Evolutionary conservation across 2,888 invertebrate species (phyloP).

Genomic region (Erynnis tages): DNA sequence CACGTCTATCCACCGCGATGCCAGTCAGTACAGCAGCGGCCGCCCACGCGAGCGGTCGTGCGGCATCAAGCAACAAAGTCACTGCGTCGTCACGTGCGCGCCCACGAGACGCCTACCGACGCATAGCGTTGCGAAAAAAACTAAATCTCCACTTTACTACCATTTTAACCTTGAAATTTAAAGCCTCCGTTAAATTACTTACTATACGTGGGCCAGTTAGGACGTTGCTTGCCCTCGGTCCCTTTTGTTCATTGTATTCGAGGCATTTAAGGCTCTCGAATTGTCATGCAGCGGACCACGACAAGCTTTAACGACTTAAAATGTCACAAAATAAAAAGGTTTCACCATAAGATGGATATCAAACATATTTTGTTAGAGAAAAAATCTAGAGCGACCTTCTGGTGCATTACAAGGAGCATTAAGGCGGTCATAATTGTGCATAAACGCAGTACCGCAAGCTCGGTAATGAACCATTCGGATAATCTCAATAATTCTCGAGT

Average conservation of each 20-base stretch:
- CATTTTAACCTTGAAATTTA: slow-evolving; percentile 73
- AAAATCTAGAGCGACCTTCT: slow-evolving; percentile 46
- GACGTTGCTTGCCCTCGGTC: slow-evolving; percentile 45
- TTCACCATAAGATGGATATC: slow-evolving; percentile 35
- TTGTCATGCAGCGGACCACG: slow-evolving; percentile 33
- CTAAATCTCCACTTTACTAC: slow-evolving; percentile 66
- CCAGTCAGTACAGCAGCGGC: slow-evolving; percentile 55
- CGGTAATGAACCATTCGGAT: slow-evolving; percentile 56
- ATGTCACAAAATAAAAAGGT: slow-evolving; percentile 30
- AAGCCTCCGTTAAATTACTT: slow-evolving; percentile 69
- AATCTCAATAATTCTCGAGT: slow-evolving; percentile 66
- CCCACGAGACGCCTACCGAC: slow-evolving; percentile 74
- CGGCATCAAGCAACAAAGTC: slow-evolving; percentile 53
- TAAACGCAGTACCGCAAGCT: slow-evolving; percentile 34
- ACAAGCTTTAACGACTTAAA: slow-evolving; percentile 22
- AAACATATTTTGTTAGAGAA: slow-evolving; percentile 37
- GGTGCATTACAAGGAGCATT: slow-evolving; percentile 41
- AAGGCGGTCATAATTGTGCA: slow-evolving; percentile 44
- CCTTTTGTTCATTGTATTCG: slow-evolving; percentile 64
- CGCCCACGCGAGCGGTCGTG: slow-evolving; percentile 70
- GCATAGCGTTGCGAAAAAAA: slow-evolving; percentile 77
- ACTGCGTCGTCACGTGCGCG: slow-evolving; percentile 70
- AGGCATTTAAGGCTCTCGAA: slow-evolving; percentile 41
- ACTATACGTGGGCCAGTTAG: slow-evolving; percentile 64
- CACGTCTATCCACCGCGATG: slow-evolving; percentile 32